A percentile compares a stretch with the other conserved stretches of the same genome.
phyloP scores from a whole-genome alignment of 1,140 invertebrate genomes.

The Halictus rubicundus region DNA sequence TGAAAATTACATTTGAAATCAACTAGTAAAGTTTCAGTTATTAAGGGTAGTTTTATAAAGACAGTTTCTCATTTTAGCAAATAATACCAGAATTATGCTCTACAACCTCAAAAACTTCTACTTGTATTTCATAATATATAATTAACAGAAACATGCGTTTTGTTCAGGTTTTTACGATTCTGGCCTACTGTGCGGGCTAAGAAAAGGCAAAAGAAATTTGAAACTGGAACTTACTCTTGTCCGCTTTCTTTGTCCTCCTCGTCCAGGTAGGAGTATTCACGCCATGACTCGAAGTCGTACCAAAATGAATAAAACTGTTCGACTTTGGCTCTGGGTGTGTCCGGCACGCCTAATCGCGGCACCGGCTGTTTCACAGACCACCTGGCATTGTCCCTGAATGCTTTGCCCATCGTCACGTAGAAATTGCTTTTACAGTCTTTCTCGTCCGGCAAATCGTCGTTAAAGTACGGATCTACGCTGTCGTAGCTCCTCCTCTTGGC shows the following conservation, averaged over 20 bases:
- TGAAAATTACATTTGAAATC: no score
- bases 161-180: no score
- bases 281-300: constrained; percentile 99
- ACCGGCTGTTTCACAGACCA: constrained; percentile 96
- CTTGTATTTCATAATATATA: no score
- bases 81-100: no score
- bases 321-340: constrained; percentile 87
- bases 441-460: constrained; percentile 91
- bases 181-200: no score
- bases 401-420: constrained; percentile 88
- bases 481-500: constrained; percentile 94
- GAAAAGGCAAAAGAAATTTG: no score
- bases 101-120: no score
- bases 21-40: no score
- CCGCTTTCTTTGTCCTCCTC: constrained; percentile 99
- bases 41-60: no score
- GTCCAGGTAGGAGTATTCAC: constrained; percentile 99
- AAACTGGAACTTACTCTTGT: constrained; percentile 83
- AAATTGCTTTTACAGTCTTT: constrained; percentile 92
- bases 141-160: no score
- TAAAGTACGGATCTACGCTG: constrained; percentile 97
- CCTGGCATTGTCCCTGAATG: constrained; percentile 92
- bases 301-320: constrained; percentile 95
- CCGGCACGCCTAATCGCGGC: constrained; percentile 90
- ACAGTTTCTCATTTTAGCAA: no score